Evolutionary conservation across 2,888 invertebrate genomes (phyloP).

Genomic region (Stictocephala bisonia): DNA sequence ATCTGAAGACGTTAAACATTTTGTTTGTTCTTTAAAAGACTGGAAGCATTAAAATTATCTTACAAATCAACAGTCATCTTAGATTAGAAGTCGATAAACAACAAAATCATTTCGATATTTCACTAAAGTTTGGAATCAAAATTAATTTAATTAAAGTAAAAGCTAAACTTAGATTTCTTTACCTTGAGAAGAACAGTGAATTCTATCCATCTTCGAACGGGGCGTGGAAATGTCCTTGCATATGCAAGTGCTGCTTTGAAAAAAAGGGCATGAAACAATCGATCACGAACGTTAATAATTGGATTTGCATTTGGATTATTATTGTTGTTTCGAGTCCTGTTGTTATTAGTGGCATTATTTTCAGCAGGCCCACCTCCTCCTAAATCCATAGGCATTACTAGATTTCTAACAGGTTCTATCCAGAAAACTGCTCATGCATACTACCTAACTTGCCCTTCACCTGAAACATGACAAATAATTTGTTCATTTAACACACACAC

Average conservation of each 20-base stretch:
- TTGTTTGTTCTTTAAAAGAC: too few species aligned
- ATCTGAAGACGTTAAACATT: too few species aligned
- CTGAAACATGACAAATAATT: too few species aligned
- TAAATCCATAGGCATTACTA: conserved; percentile 45
- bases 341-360: conserved; percentile 42
- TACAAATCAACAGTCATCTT: not conserved
- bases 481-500: too few species aligned
- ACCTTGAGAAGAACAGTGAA: conserved; percentile 85
- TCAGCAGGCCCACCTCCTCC: conserved; percentile 38
- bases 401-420: too few species aligned
- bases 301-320: conserved; percentile 68
- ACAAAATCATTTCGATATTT: too few species aligned
- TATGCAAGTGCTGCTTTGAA: conserved; percentile 92
- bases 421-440: too few species aligned
- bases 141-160: too few species aligned
- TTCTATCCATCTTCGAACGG: conserved; percentile 84
- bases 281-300: conserved; percentile 86
- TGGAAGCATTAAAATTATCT: too few species aligned
- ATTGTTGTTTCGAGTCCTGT: conserved; percentile 44
- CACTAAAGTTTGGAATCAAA: too few species aligned
- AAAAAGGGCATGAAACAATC: conserved; percentile 95
- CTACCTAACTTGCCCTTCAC: too few species aligned
- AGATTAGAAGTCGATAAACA: not conserved
- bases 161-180: conserved; percentile 52
- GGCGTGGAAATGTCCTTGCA: conserved; percentile 88